phyloP scores from a whole-genome alignment of 2,888 invertebrate species.

The Beris chalybata region DNA sequence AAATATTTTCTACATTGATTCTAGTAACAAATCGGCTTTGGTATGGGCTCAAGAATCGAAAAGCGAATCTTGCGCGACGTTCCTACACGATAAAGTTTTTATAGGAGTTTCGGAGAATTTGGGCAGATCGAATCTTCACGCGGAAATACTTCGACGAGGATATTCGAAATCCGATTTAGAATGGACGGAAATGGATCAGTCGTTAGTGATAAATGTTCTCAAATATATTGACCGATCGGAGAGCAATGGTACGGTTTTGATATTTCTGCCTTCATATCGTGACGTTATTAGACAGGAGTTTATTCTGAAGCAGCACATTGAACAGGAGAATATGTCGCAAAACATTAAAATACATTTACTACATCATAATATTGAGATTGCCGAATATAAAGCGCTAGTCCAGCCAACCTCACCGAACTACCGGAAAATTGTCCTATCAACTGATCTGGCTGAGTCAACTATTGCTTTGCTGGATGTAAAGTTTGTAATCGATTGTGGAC shows the following conservation, averaged over 20 bases:
- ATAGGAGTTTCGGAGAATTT: neutral
- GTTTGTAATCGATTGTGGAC: conserved; percentile 84
- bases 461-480: conserved; percentile 89
- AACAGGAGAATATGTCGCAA: conserved; percentile 57
- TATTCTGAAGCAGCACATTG: conserved; percentile 57
- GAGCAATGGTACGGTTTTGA: conserved; percentile 72
- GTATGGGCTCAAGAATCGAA: conserved; percentile 8
- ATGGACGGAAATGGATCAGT: conserved; percentile 64
- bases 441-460: conserved; percentile 91
- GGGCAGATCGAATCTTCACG: neutral
- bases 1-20: conserved; percentile 42
- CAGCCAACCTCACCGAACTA: conserved; percentile 65
- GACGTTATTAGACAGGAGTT: conserved; percentile 79
- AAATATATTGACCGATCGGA: conserved; percentile 61
- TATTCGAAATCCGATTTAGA: neutral
- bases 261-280: conserved; percentile 90
- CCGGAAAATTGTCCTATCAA: conserved; percentile 85
- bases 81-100: neutral
- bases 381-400: conserved; percentile 78
- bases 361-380: conserved; percentile 85
- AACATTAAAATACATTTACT: conserved; percentile 68
- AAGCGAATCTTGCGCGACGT: conserved; percentile 3
- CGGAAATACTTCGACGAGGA: neutral
- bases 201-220: conserved; percentile 64
- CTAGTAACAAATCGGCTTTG: conserved; percentile 34